Evolutionary conservation across 1,140 invertebrate species (phyloP), one percentile per base, ranked within the genome.

Genomic region (Eupristina koningsbergeri): DNA sequence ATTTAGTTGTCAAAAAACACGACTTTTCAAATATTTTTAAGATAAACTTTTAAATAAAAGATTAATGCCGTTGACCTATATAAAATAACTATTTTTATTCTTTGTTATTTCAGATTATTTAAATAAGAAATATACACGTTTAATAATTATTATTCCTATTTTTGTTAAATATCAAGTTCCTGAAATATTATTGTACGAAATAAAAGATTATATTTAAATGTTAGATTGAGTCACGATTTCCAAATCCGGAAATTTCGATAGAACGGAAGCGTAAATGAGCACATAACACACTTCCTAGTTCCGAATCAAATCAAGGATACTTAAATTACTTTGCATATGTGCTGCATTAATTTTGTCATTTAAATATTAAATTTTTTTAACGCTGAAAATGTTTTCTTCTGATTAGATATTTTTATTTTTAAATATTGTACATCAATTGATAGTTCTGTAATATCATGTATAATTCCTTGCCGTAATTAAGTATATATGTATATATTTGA

Each of bases 201-300:
- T 64, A 29, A 31, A 31, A 34, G 17, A 64, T 64, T 26, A 26
- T 58, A 64, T 34, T 34, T n/a, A 19, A 26, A 11, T 41, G 1
- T 41, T 19, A 7, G 26, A 17, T 71, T 71, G 39, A 71, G n/a
- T 41, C 8, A 36, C 34, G 9, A 77, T 77, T 77, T 77, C 34
- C 34, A 77, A 77, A 77, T 45, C 50, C 34, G 36, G 36, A 63
- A 77, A 77, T 77, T 77, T 77, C 58, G 34, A 29, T 61, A 63
- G 22, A 39, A 41, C 58, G 36, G 58, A 77, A 61, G n/a, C 31
- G 5, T n/a, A 34, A 64, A 64, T 34, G 61, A 64, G 0, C 6
- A 3, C 9, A 29, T 31, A 64, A 64, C 11, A 7, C 31, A 64
- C 11, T 64, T 64, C 53, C 53, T 58, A 58, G 53, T 58, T 26